Evolutionary conservation across 2,797 vertebrate genomes (phyloP).

Genomic region (Peromyscus nudipes): DNA sequence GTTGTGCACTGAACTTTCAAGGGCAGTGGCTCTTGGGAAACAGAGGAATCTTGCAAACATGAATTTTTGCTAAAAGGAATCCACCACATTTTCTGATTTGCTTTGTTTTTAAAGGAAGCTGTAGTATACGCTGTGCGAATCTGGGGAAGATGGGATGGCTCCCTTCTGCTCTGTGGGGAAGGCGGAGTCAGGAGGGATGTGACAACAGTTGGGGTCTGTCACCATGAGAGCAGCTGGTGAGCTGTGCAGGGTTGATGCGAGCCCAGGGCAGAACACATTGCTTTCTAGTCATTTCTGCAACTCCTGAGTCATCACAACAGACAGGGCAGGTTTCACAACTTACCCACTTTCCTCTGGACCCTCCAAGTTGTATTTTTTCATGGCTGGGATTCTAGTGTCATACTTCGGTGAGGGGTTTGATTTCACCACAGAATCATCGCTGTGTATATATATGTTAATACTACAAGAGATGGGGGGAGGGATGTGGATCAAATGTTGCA

Average conservation of each 20-base stretch:
- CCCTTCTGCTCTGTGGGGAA: rapidly evolving
- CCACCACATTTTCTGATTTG: neutral
- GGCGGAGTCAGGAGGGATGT: neutral
- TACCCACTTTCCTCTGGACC: rapidly evolving
- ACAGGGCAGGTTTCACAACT: neutral
- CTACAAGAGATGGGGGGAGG: neutral
- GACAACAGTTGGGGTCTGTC: neutral
- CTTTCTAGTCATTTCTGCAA: neutral
- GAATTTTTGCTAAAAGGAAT: neutral
- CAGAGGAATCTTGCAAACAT: neutral
- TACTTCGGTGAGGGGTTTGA: rapidly evolving
- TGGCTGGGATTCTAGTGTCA: neutral
- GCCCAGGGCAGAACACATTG: neutral
- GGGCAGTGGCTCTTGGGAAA: neutral
- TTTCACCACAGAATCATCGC: neutral
- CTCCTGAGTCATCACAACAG: neutral
- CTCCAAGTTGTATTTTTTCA: neutral
- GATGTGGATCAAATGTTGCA: neutral
- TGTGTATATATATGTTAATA: too few species aligned
- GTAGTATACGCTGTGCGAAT: neutral
- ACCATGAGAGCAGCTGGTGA: neutral
- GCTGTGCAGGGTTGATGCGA: neutral
- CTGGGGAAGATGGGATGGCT: neutral
- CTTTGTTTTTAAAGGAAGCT: neutral
- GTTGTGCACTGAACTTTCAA: neutral